A percentile compares a stretch with the other conserved stretches of the same genome.
Evolutionary conservation across 2,797 vertebrate genomes (phyloP).

Genomic region (Chelon labrosus): DNA sequence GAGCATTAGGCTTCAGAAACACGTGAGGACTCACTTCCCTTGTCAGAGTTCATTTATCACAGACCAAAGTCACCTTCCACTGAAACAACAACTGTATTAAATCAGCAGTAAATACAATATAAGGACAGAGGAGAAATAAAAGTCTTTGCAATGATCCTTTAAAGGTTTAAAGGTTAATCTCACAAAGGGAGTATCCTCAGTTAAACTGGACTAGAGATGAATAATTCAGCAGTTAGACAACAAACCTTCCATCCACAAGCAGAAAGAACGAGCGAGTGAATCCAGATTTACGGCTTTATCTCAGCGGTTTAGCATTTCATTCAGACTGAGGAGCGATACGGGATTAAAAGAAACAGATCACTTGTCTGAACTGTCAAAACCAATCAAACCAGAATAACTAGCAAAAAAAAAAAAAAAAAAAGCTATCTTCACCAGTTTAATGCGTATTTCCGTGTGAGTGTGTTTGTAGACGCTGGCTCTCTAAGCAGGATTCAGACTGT

Average conservation of each 20-base stretch:
- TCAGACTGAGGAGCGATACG: conserved; percentile 8
- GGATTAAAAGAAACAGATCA: neutral
- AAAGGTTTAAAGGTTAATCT: conserved; percentile 10
- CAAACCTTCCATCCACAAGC: conserved; percentile 27
- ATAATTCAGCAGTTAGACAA: conserved; percentile 70
- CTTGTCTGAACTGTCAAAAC: too few relatives aligned
- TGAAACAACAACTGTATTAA: conserved; percentile 38
- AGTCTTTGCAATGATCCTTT: neutral
- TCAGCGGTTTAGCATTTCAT: conserved; percentile 21
- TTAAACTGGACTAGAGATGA: conserved; percentile 48
- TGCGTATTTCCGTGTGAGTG: neutral
- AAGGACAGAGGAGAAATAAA: conserved; percentile 27
- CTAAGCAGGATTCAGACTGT: neutral
- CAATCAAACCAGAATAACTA: too few relatives aligned
- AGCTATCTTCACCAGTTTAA: neutral
- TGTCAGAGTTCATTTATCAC: conserved; percentile 70
- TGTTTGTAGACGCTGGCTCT: neutral
- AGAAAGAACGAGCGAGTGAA: conserved; percentile 26
- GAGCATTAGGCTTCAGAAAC: conserved; percentile 63
- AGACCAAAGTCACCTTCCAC: conserved; percentile 70
- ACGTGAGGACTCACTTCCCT: conserved; percentile 57
- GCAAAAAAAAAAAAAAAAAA: too few relatives aligned
- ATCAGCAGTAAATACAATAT: conserved; percentile 64
- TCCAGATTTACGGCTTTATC: conserved; percentile 32
- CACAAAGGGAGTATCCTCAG: conserved; percentile 24